Base-by-base conservation (phyloP, 2,797 vertebrate species). In the Bovichtus diacanthus region DNA sequence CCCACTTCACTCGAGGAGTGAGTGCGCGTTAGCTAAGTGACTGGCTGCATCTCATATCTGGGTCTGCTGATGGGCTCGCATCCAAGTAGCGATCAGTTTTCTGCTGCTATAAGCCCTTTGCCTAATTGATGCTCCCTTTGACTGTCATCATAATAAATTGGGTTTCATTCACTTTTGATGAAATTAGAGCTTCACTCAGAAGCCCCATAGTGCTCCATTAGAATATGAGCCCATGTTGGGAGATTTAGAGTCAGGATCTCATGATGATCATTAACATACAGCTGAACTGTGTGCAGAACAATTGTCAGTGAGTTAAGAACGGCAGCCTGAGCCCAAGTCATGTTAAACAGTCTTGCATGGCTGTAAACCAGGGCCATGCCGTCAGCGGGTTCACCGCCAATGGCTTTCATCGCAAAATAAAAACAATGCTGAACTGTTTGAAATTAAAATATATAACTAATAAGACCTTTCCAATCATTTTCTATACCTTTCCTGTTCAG, bases 121-220 rank as follows among this genome's bases (percentile, higher is more conserved):
- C 21, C 68, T 84, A 88, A 86, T 80, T 85, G 78, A 84, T 81
- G 83, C 78, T 66, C 70, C 54, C 78, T 84, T 69, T 81, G 66
- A 86, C 83, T 85, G 79, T 76, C 88, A 85, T 89, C 71, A 54
- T 80, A 87, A 87, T 83, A 85, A 89, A 92, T 71, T 84, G 55
- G 71, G 66, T 78, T 90, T 88, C 69, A 81, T 90, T 87, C 70
- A 82, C 75, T 71, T 78, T 87, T 80, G 74, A 92, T 84, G 81
- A 77, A 60, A 88, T 82, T 80, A 86, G 56, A 64, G 85, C 65
- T 64, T 84, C 68, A 77, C 69, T 82, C 50, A 63, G 68, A 85
- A 63, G 77, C 75, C 61, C 39, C 21, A 51, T 72, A 66, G 80
- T 51, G 72, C 79, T 86, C 63, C 67, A 70, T 84, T 74, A 84